Conservation (phyloP, 1,140 invertebrate genomes). For the Pinna nobilis region DNA sequence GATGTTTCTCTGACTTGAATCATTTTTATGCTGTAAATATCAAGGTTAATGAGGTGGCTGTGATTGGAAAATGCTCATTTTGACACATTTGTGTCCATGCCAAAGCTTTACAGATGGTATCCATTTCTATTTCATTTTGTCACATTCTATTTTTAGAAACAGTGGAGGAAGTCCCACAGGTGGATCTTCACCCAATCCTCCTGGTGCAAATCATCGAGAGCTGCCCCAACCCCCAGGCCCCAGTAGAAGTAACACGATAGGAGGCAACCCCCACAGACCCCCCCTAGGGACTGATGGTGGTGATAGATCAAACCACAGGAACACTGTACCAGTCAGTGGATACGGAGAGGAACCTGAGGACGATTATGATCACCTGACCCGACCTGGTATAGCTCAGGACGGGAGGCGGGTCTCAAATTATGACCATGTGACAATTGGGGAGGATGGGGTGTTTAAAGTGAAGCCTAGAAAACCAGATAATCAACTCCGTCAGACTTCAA, state of each 20-base stretch:
- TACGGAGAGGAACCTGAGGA: conserved; percentile 26
- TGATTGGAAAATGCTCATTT: no score
- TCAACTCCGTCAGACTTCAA: background rate
- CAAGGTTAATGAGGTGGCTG: no score
- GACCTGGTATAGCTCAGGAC: conserved; percentile 2
- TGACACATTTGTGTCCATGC: no score
- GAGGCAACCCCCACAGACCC: conserved; percentile 3
- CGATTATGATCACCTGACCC: conserved; percentile 57
- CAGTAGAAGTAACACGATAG: conserved; percentile 9
- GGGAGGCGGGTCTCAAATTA: conserved; percentile 38
- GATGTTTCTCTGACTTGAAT: no score
- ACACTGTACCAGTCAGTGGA: background rate
- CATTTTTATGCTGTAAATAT: no score
- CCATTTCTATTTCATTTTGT: background rate
- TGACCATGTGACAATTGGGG: conserved; percentile 46
- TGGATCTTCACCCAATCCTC: conserved; percentile 14
- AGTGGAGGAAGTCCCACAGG: conserved; percentile 18
- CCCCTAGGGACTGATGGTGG: no score
- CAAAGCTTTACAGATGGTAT: no score
- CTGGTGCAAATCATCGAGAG: conserved; percentile 19
- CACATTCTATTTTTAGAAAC: conserved; percentile 2
- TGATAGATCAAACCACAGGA: background rate
- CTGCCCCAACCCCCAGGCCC: conserved; percentile 2
- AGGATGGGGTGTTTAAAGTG: conserved; percentile 26
- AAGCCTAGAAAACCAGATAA: conserved; percentile 15